phyloP scores from a whole-genome alignment of 2,888 invertebrate genomes.

The Eurois occulta region DNA sequence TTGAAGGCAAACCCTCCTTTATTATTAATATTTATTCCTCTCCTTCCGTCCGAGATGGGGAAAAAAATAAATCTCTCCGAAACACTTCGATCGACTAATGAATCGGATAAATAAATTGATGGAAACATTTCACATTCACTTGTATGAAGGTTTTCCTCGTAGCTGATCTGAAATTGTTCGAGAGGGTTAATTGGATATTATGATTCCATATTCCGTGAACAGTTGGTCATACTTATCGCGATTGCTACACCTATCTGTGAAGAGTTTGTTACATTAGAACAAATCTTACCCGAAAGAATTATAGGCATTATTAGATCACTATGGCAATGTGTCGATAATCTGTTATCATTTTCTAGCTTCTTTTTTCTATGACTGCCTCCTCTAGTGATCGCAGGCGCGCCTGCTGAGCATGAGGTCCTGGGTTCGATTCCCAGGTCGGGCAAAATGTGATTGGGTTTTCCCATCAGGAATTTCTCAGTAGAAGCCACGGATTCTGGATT shows the following conservation, averaged over 20 bases:
- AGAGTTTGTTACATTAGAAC: not conserved
- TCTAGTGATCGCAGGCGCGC: too few relatives aligned
- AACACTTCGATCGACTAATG: conserved; percentile 83
- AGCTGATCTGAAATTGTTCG: conserved; percentile 1
- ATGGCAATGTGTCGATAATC: not conserved
- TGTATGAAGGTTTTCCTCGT: conserved; percentile 21
- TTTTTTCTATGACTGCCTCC: not conserved
- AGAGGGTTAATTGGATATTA: conserved; percentile 21
- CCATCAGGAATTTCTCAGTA: too few relatives aligned
- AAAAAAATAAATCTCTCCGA: conserved; percentile 81
- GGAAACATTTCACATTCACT: conserved; percentile 48
- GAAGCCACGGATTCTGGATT: too few relatives aligned
- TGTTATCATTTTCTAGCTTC: too few relatives aligned
- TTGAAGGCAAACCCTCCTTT: conserved; percentile 89
- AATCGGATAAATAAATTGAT: conserved; percentile 83
- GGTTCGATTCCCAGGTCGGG: too few relatives aligned
- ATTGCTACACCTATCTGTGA: not conserved
- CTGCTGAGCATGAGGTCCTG: too few relatives aligned
- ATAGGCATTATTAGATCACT: too few relatives aligned
- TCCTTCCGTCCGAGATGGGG: conserved; percentile 83
- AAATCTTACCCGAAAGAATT: not conserved
- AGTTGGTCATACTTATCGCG: not conserved
- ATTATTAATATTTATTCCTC: conserved; percentile 90
- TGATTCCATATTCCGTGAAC: not conserved
- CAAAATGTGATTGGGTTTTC: too few relatives aligned